These are phyloP conservation scores for Peromyscus leucopus DNA, from an alignment of 2,113 vertebrate species.

Conservation along the genomic window DNA sequence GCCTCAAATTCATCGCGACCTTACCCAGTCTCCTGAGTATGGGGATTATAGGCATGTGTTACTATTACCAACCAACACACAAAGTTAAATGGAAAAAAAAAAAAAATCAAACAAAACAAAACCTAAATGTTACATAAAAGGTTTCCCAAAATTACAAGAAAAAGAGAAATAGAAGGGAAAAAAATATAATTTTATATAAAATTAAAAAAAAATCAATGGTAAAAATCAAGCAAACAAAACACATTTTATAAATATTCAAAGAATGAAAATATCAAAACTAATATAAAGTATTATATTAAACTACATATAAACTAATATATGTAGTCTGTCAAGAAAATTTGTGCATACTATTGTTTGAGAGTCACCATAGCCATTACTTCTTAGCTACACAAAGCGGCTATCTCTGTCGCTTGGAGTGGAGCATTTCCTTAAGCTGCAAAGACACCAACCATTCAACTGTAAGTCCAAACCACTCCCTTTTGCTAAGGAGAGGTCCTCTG, in stretches of 20 bases:
- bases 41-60: not conserved
- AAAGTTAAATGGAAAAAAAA: not conserved
- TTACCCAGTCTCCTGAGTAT: not conserved
- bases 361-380: not conserved
- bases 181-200: constrained; percentile 51
- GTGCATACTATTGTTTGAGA: not conserved
- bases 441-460: not conserved
- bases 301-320: too few species aligned
- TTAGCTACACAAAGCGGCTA: not conserved
- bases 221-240: not conserved
- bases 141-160: not conserved
- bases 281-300: not conserved
- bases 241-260: not conserved
- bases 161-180: constrained; percentile 29
- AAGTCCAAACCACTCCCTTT: not conserved
- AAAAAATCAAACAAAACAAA: constrained; percentile 3
- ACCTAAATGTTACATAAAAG: constrained; percentile 8
- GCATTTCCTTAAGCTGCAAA: not conserved
- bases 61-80: constrained; percentile 23
- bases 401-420: not conserved
- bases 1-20: not conserved
- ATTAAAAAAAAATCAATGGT: not conserved
- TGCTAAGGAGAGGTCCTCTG: not conserved
- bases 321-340: not conserved
- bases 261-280: not conserved